Percentiles rank a stretch among this genome's conserved stretches.
These are phyloP conservation scores for Larimichthys crocea DNA, from an alignment of 2,113 vertebrate genomes.

Conservation along the genomic window DNA sequence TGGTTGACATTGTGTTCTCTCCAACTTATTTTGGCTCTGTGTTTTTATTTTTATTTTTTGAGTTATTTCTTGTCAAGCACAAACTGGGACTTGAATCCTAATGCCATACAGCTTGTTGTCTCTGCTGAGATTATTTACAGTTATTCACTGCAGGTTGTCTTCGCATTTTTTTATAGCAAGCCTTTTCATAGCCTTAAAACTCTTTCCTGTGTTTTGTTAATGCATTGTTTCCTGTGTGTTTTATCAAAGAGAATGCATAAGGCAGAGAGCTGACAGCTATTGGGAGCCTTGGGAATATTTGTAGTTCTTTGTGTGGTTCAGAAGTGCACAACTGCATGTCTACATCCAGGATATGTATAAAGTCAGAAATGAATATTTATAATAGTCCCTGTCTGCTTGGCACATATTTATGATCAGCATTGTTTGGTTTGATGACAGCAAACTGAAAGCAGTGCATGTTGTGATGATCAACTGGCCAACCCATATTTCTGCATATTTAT, in stretches of 20 bases:
- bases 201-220: slow-evolving; percentile 58
- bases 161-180: slow-evolving; percentile 12
- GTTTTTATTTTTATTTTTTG: slow-evolving; percentile 9
- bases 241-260: slow-evolving; percentile 67
- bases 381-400: slow-evolving; percentile 15
- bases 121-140: slow-evolving; percentile 38
- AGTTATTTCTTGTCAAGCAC: background rate
- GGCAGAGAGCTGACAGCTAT: slow-evolving; percentile 54
- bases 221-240: slow-evolving; percentile 48
- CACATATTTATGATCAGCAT: slow-evolving; percentile 26
- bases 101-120: background rate
- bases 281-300: slow-evolving; percentile 55
- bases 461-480: slow-evolving; percentile 16
- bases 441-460: slow-evolving; percentile 23
- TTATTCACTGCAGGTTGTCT: slow-evolving; percentile 15
- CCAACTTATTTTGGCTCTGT: slow-evolving; percentile 7
- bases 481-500: slow-evolving; percentile 28
- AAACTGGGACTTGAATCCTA: slow-evolving; percentile 25
- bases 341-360: slow-evolving; percentile 37
- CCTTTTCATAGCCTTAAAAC: slow-evolving; percentile 32
- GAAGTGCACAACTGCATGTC: slow-evolving; percentile 43
- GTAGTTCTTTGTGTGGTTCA: slow-evolving; percentile 53
- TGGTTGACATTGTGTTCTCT: slow-evolving; percentile 47
- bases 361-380: slow-evolving; percentile 61
- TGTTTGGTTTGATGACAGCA: slow-evolving; percentile 39